Percentiles rank a stretch among this genome's conserved stretches.
Evolutionary conservation across 2,113 vertebrate species (phyloP).

Genomic region (Syngnathus typhle): DNA sequence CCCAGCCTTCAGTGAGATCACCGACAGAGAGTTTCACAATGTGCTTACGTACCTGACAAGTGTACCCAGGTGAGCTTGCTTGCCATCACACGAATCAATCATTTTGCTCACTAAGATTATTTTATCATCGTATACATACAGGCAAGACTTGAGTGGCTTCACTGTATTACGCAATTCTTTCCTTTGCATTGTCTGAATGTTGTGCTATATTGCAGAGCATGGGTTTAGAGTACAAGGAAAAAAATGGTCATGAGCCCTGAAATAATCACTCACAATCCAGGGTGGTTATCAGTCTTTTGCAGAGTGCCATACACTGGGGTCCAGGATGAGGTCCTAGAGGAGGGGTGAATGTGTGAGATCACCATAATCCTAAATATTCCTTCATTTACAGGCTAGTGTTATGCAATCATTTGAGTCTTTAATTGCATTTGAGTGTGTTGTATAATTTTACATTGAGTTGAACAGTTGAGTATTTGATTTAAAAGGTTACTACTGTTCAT

Average conservation of each 20-base stretch:
- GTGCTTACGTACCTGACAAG: conserved; percentile 94
- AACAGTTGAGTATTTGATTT: neutral
- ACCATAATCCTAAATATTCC: neutral
- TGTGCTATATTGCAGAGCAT: neutral
- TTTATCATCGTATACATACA: too few relatives aligned
- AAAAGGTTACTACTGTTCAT: neutral
- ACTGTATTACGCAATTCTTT: neutral
- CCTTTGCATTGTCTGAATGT: neutral
- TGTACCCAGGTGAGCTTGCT: conserved; percentile 79
- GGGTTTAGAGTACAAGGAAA: neutral
- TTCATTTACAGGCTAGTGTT: neutral
- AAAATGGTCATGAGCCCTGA: neutral
- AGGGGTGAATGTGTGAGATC: neutral
- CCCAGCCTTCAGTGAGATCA: conserved; percentile 85
- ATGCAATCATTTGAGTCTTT: neutral
- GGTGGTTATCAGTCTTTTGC: neutral
- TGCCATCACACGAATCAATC: neutral
- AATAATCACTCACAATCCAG: neutral
- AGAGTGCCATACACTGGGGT: neutral
- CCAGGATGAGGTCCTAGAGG: neutral
- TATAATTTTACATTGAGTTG: neutral
- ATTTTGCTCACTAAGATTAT: too few relatives aligned
- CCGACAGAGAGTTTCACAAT: conserved; percentile 88
- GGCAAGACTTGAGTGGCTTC: too few relatives aligned
- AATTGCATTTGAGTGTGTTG: neutral